phyloP scores from a whole-genome alignment of 2,888 invertebrate species.

The Drepanosiphum platanoidis region DNA sequence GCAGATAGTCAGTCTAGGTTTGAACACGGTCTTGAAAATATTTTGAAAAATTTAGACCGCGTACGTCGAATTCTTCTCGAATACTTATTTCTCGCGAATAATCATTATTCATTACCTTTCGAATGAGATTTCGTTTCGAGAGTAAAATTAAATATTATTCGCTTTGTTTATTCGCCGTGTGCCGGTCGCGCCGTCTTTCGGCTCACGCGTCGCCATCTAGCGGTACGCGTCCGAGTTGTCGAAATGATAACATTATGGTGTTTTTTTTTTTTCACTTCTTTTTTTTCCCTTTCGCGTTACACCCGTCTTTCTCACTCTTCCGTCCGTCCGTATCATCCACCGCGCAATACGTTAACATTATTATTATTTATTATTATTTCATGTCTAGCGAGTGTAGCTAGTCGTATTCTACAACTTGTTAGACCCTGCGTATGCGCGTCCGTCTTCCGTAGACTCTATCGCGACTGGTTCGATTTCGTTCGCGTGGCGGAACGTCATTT shows the following conservation, averaged over 20 bases:
- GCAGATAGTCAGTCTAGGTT: no score
- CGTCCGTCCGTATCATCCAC: not conserved
- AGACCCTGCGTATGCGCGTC: not conserved
- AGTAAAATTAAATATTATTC: no score
- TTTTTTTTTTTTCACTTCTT: not conserved
- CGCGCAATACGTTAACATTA: not conserved
- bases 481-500: not conserved
- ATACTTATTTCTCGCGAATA: no score
- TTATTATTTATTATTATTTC: not conserved
- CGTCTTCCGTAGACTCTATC: not conserved
- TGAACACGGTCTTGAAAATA: no score
- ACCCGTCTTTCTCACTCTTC: not conserved
- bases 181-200: not conserved
- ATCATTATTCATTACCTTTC: no score
- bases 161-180: not conserved
- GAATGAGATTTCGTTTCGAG: no score
- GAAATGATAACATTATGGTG: not conserved
- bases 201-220: not conserved
- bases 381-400: not conserved
- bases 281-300: not conserved
- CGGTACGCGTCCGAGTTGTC: not conserved
- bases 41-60: no score
- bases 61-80: no score
- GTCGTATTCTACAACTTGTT: conserved; percentile 38
- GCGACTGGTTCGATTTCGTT: conserved; percentile 8